These are phyloP conservation scores for Saccostrea echinata DNA, from an alignment of 1,140 invertebrate species.

Conservation along the genomic window DNA sequence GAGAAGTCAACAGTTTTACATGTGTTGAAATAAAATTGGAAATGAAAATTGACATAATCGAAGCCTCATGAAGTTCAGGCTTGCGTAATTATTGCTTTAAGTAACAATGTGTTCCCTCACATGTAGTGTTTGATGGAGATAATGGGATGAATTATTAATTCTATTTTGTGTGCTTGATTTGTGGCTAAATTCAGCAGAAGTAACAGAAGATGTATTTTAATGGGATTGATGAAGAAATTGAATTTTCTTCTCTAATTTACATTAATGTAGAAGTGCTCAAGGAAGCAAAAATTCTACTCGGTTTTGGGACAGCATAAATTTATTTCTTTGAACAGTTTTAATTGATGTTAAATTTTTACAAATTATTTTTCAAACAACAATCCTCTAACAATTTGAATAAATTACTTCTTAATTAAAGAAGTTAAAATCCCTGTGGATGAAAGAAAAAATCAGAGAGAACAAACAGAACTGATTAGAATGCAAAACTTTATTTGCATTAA, in stretches of 20 bases:
- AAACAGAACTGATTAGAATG: background rate
- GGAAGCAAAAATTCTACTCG: background rate
- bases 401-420: background rate
- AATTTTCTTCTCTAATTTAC: constrained; percentile 25
- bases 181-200: background rate
- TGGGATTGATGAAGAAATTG: constrained; percentile 25
- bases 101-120: constrained; percentile 24
- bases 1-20: constrained; percentile 35
- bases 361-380: background rate
- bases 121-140: constrained; percentile 14
- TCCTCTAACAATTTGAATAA: background rate
- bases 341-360: background rate
- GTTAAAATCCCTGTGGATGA: background rate
- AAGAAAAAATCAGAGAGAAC: background rate
- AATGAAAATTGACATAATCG: constrained; percentile 39
- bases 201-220: constrained; percentile 15
- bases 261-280: background rate
- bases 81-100: constrained; percentile 33
- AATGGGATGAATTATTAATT: constrained; percentile 31
- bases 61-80: background rate
- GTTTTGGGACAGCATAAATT: background rate
- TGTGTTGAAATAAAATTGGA: constrained; percentile 37
- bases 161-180: constrained; percentile 30
- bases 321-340: background rate
- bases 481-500: background rate